Percentiles rank a stretch among this genome's conserved stretches.
Evolutionary conservation across 1,140 invertebrate species (phyloP).

Genomic region (Drosophila ambigua): DNA sequence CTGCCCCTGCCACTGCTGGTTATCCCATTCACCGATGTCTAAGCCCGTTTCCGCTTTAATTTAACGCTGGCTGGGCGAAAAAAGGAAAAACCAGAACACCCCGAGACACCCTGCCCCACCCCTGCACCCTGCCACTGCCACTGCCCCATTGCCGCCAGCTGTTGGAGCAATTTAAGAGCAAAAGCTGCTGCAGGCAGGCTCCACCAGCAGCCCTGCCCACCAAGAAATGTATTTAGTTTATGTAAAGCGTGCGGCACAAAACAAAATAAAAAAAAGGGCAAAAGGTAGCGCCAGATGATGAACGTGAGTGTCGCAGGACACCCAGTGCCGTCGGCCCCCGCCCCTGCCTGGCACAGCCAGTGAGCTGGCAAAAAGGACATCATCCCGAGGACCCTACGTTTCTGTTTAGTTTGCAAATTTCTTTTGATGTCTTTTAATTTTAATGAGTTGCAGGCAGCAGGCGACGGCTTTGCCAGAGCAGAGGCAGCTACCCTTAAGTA

Average conservation of each 20-base stretch:
- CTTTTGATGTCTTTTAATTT: conserved; percentile 81
- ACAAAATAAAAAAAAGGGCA: conserved; percentile 46
- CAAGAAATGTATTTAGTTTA: conserved; percentile 75
- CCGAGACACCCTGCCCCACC: too few relatives aligned
- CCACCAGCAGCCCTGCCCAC: not conserved
- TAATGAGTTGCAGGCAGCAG: conserved; percentile 56
- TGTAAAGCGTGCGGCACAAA: conserved; percentile 60
- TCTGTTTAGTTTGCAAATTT: conserved; percentile 80
- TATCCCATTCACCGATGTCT: conserved; percentile 11
- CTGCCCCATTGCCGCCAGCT: conserved; percentile 35
- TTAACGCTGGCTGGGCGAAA: conserved; percentile 60
- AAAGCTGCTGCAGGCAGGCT: conserved; percentile 40
- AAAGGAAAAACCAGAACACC: conserved; percentile 29
- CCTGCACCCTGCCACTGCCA: too few relatives aligned
- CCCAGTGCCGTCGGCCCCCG: too few relatives aligned
- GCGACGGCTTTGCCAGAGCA: conserved; percentile 18
- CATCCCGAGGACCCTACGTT: conserved; percentile 38
- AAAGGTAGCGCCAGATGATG: conserved; percentile 53
- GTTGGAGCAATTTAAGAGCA: conserved; percentile 62
- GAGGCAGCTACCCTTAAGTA: conserved; percentile 41
- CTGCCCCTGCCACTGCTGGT: conserved; percentile 15
- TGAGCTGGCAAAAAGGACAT: conserved; percentile 59
- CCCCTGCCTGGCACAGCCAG: conserved; percentile 5
- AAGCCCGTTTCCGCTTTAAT: conserved; percentile 78
- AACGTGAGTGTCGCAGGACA: conserved; percentile 3